A percentile compares a stretch with the other conserved stretches of the same genome.
phyloP scores from a whole-genome alignment of 2,797 vertebrate genomes.

The Pseudocheirus occidentalis region DNA sequence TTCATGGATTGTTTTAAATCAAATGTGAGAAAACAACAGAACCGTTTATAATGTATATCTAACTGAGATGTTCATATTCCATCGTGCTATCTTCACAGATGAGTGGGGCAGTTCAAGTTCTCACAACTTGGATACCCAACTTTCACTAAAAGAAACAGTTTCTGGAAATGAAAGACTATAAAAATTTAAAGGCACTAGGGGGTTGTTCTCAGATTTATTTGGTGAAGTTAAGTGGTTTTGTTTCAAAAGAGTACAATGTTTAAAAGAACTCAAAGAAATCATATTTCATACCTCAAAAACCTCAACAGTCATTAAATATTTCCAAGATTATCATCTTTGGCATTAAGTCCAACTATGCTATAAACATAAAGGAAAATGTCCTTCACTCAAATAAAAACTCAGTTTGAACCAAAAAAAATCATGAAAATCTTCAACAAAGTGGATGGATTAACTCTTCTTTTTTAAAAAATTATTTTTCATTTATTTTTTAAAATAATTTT shows the following conservation, averaged over 20 bases:
- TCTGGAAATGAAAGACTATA: conserved; percentile 22
- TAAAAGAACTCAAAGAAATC: conserved; percentile 8
- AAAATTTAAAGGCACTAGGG: not conserved
- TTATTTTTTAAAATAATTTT: not conserved
- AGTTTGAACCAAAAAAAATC: conserved; percentile 43
- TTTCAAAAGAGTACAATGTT: not conserved
- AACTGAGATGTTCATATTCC: not conserved
- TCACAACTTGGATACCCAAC: not conserved
- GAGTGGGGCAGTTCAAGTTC: not conserved
- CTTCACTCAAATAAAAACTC: conserved; percentile 32
- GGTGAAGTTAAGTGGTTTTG: not conserved
- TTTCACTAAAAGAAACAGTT: conserved; percentile 15
- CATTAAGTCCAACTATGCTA: not conserved
- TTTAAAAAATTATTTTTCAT: not conserved
- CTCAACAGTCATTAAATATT: conserved; percentile 16
- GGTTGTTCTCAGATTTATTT: not conserved
- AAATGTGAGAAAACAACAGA: not conserved
- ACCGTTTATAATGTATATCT: not conserved
- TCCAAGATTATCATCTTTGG: conserved; percentile 18
- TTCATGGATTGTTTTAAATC: not conserved
- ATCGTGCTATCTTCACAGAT: not conserved
- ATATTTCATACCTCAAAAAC: not conserved
- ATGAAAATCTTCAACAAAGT: conserved; percentile 43
- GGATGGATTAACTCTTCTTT: conserved; percentile 19
- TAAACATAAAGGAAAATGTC: conserved; percentile 45